Evolutionary conservation across 2,888 invertebrate genomes (phyloP), one percentile per base, ranked within the genome.

Genomic region (Pyrgus malvae): DNA sequence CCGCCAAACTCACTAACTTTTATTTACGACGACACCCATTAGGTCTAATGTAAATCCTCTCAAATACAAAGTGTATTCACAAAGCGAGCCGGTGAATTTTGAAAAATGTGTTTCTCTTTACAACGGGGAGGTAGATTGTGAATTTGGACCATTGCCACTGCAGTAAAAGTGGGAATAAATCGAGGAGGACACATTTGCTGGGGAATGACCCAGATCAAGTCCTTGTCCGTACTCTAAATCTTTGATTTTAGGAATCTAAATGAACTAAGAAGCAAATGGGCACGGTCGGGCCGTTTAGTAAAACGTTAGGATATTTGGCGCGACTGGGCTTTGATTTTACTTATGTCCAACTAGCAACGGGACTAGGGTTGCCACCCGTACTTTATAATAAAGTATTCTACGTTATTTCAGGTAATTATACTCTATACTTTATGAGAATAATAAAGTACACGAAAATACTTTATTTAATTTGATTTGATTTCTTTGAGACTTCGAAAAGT

Each of bases 91-190:
- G 71, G 75, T 74, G 69, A 72, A 78, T 82, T 83, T 78, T 73
- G 70, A 74, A 78, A 80, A 83, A 79, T 79, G 75, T 82, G 78
- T 78, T 78, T 80, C 76, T 77, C 72, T 78, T 78, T 79, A 80
- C 74, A 81, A 77, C 79, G 78, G 46, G 70, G 69, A 72, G 70
- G 78, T 80, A 79, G 80, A 83, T 83, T 82, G 76, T 78, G 65
- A 72, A 82, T 81, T 87, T 88, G 88, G 89, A 83, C 74, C 74
- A 75, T 70, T 86, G 89, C 89, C 89, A 88, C 80, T 80, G 81
- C 85, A 86, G 88, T 83, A 86, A 88, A 88, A 88, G 85, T 87
- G 81, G 84, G 76, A 76, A 88, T 84, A 86, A 85, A 86, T 87
- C 80, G 81, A 72, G 69, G 72, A 69, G 73, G 80, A 81, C 78